Evolutionary conservation across 1,140 invertebrate genomes (phyloP), one percentile per base, ranked within the genome.

Genomic region (Eufriesea mexicana): DNA sequence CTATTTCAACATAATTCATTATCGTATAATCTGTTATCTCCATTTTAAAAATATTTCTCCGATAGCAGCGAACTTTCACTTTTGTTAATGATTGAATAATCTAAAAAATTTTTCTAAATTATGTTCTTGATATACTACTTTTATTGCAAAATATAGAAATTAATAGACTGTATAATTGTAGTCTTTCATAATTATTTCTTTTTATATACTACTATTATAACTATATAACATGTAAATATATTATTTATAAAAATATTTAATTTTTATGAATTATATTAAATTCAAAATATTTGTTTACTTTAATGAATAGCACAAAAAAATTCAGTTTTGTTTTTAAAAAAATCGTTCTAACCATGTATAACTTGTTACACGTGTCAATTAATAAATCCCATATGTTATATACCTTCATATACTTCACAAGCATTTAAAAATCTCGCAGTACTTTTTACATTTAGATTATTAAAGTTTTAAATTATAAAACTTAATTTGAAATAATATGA

Each of bases 361-460:
- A 66, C 20, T 23, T 75, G 35, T 23, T 35, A 18, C 20, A 25
- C 55, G 42, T 57, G 28, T 74, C 62, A 59, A 81, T 9, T 1
- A 49, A 47, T 14, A 57, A 76, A 57, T 82, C 45, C 79, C 79
- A 82, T 81, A 81, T 82, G 79, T 59, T 67, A 80, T 67, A 67
- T 28, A 67, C 49, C 55, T 76, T 59, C 42, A 2, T 47, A 25
- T 55, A 51, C 7, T 18, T 49, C 25, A 18, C 12, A 16, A 45
- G 5, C 45, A n/a, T 57, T 49, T 23, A 49, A 51, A 49, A 76
- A 67, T 54, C 25, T 4, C 10, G 0, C 5, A 45, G 10, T 10
- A 10, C n/a, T 25, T 16, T 9, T 35, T n/a, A 20, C 5, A n/a
- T 57, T 42, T 12, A 2, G 18, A 49, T 49, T 25, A 7, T 67